Percentiles rank a stretch among this genome's conserved stretches.
Evolutionary conservation across 2,113 vertebrate species (phyloP).

Genomic region (Pungitius pungitius): DNA sequence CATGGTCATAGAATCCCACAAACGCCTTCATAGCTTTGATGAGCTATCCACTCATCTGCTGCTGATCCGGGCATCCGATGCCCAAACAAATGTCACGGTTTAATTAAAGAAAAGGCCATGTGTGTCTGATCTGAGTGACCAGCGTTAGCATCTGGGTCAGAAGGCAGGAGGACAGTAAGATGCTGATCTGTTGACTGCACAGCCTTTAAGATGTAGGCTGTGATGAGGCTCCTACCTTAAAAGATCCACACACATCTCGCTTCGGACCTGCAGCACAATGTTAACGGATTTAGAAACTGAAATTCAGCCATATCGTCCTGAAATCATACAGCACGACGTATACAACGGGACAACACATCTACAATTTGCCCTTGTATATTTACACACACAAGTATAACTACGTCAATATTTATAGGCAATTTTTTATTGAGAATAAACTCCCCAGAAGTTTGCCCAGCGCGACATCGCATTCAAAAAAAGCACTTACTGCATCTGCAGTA

Average conservation of each 20-base stretch:
- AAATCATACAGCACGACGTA: not conserved
- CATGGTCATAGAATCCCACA: not conserved
- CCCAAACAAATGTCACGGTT: slow-evolving; percentile 56
- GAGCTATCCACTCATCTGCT: slow-evolving; percentile 34
- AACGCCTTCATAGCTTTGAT: not conserved
- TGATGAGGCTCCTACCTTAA: slow-evolving; percentile 42
- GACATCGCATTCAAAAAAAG: no score
- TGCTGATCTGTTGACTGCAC: slow-evolving; percentile 29
- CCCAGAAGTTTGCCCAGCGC: not conserved
- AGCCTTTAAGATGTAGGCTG: slow-evolving; percentile 40
- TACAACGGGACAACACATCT: not conserved
- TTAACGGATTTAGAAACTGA: slow-evolving; percentile 11
- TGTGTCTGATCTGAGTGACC: slow-evolving; percentile 28
- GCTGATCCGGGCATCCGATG: slow-evolving; percentile 21
- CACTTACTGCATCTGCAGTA: not conserved
- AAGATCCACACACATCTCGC: slow-evolving; percentile 21
- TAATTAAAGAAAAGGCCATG: slow-evolving; percentile 48
- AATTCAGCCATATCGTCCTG: not conserved
- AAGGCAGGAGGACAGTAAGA: slow-evolving; percentile 42
- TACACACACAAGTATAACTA: not conserved
- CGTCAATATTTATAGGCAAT: not conserved
- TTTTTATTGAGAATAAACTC: not conserved
- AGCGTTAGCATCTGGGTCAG: slow-evolving; percentile 51
- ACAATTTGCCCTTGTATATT: no score
- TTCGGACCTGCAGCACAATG: not conserved